A percentile compares a stretch with the other conserved stretches of the same genome.
Conservation (phyloP, 2,797 vertebrate species). For the Sciurus carolinensis region DNA sequence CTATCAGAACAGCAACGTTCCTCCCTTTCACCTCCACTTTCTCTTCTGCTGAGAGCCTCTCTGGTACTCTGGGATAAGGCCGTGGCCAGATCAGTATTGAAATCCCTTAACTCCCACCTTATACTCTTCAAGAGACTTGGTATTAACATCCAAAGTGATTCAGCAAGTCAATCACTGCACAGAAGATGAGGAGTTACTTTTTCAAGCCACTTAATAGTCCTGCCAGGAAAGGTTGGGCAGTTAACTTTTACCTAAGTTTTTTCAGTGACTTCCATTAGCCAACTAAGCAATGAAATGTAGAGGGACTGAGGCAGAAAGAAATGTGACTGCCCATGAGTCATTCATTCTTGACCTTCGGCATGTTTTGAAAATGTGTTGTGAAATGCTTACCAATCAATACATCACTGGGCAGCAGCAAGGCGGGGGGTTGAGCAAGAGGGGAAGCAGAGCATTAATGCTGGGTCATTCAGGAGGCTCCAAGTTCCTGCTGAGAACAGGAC, state of each 20-base stretch:
- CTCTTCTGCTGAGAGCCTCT: not conserved
- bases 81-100: not conserved
- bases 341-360: conserved; percentile 75
- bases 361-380: conserved; percentile 81
- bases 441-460: conserved; percentile 25
- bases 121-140: not conserved
- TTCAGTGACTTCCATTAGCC: conserved; percentile 11
- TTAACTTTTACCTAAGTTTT: conserved; percentile 61
- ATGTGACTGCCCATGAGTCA: conserved; percentile 70
- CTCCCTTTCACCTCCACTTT: not conserved
- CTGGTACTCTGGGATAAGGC: not conserved
- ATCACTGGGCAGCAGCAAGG: not conserved
- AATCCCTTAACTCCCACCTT: not conserved
- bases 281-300: not conserved
- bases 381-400: conserved; percentile 80
- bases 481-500: not conserved
- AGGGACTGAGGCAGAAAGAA: conserved; percentile 53
- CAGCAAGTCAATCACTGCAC: not conserved
- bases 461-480: conserved; percentile 43
- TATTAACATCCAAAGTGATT: conserved; percentile 24
- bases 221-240: not conserved
- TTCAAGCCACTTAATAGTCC: not conserved
- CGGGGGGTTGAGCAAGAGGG: conserved; percentile 72
- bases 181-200: not conserved
- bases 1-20: not conserved